A percentile compares a stretch with the other conserved stretches of the same genome.
Evolutionary conservation across 2,113 vertebrate species (phyloP).

Genomic region (Onychorhynchus coronatus): DNA sequence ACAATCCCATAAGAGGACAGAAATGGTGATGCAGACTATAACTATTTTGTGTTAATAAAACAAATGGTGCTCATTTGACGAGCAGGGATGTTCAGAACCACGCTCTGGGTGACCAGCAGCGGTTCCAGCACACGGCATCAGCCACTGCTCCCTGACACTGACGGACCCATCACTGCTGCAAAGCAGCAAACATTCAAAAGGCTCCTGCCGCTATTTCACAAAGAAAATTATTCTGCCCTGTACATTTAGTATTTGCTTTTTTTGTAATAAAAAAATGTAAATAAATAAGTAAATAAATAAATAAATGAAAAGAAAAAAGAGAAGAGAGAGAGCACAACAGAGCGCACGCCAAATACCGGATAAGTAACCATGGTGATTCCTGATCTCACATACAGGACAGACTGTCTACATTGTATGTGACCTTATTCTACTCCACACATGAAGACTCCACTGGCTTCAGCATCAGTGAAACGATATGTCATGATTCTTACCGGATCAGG

Average conservation of each 20-base stretch:
- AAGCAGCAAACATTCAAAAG: background rate
- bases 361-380: conserved; percentile 62
- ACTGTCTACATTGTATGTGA: background rate
- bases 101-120: background rate
- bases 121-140: background rate
- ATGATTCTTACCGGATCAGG: background rate
- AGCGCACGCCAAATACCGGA: fast-evolving
- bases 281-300: background rate
- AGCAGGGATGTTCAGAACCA: background rate
- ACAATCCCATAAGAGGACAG: background rate
- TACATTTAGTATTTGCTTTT: background rate
- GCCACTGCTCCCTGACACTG: background rate
- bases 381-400: background rate
- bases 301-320: background rate
- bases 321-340: fast-evolving
- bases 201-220: background rate
- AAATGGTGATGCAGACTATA: background rate
- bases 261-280: background rate
- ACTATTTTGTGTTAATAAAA: background rate
- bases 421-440: background rate
- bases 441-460: background rate
- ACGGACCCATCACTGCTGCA: background rate
- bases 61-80: background rate
- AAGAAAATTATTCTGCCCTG: background rate
- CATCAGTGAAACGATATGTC: background rate